Percentiles rank a stretch among this genome's conserved stretches.
Conservation (phyloP, 2,113 vertebrate species). For the Phyllopteryx taeniolatus region DNA sequence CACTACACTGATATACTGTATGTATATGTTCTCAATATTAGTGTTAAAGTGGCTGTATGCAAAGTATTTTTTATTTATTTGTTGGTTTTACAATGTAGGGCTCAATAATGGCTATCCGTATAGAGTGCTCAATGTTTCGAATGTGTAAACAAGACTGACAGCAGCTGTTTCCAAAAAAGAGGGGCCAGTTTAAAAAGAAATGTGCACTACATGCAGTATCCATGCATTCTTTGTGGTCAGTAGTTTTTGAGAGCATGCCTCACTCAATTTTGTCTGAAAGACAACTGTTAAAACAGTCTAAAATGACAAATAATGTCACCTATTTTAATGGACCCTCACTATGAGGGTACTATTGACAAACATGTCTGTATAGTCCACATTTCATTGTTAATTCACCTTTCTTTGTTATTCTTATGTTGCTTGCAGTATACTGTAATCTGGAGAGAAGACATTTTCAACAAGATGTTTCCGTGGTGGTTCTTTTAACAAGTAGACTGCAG, state of each 20-base stretch:
- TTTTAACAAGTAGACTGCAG: neutral
- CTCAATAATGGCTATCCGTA: constrained; percentile 15
- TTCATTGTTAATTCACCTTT: constrained; percentile 62
- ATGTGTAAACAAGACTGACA: constrained; percentile 19
- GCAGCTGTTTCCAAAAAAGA: constrained; percentile 10
- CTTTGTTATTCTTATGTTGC: constrained; percentile 28
- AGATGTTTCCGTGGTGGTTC: constrained; percentile 29
- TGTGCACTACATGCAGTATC: constrained; percentile 17
- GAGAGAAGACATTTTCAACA: constrained; percentile 50
- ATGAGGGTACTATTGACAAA: constrained; percentile 42
- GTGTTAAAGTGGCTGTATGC: constrained; percentile 34
- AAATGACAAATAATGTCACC: constrained; percentile 35
- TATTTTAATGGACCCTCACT: constrained; percentile 34
- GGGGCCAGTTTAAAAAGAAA: constrained; percentile 25
- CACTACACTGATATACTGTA: constrained; percentile 35
- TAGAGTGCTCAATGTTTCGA: constrained; percentile 24
- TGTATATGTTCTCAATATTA: constrained; percentile 25
- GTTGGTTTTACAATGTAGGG: constrained; percentile 25
- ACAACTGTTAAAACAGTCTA: constrained; percentile 29
- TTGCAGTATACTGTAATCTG: constrained; percentile 37
- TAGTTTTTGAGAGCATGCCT: constrained; percentile 41
- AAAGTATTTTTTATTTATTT: constrained; percentile 36
- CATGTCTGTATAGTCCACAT: constrained; percentile 50
- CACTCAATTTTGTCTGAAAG: constrained; percentile 27
- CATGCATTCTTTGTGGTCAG: constrained; percentile 24